Percentiles rank a stretch among this genome's conserved stretches.
Conservation (phyloP, 2,797 vertebrate species). For the Liasis olivaceus region DNA sequence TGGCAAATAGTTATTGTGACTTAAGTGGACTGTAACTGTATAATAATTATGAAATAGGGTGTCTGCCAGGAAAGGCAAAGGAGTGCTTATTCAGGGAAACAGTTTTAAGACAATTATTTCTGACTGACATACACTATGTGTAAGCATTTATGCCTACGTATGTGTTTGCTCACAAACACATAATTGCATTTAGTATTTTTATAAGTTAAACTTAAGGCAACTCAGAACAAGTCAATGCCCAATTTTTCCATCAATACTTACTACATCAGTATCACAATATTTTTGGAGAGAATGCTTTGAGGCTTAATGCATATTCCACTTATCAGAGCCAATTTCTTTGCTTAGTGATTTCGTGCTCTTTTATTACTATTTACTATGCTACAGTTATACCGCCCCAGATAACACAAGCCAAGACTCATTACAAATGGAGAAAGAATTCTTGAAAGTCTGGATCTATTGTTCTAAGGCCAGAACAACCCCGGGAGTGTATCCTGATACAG, state of each 20-base stretch:
- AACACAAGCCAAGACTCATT: constrained; percentile 40
- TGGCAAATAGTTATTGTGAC: neutral
- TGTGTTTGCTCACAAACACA: constrained; percentile 12
- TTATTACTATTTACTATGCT: constrained; percentile 44
- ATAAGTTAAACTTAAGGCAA: constrained; percentile 47
- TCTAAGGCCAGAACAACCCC: too few relatives aligned
- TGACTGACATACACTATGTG: constrained; percentile 31
- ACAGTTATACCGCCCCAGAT: constrained; percentile 34
- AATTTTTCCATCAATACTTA: constrained; percentile 29
- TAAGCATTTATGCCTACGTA: neutral
- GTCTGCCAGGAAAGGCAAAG: constrained; percentile 20
- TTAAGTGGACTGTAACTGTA: neutral
- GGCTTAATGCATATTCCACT: constrained; percentile 45
- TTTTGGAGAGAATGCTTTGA: constrained; percentile 44
- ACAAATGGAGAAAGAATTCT: constrained; percentile 7
- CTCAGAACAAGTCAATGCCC: constrained; percentile 47
- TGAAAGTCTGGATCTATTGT: too few relatives aligned
- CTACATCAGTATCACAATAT: constrained; percentile 16
- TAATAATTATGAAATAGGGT: constrained; percentile 12
- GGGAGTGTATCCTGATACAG: too few relatives aligned
- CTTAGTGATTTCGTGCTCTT: constrained; percentile 56
- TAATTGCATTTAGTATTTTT: constrained; percentile 48
- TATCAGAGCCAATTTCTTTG: constrained; percentile 64
- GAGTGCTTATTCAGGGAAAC: neutral
- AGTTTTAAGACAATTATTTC: neutral